A percentile compares a stretch with the other conserved stretches of the same genome.
phyloP scores from a whole-genome alignment of 2,113 vertebrate genomes.

The Sturnira hondurensis region DNA sequence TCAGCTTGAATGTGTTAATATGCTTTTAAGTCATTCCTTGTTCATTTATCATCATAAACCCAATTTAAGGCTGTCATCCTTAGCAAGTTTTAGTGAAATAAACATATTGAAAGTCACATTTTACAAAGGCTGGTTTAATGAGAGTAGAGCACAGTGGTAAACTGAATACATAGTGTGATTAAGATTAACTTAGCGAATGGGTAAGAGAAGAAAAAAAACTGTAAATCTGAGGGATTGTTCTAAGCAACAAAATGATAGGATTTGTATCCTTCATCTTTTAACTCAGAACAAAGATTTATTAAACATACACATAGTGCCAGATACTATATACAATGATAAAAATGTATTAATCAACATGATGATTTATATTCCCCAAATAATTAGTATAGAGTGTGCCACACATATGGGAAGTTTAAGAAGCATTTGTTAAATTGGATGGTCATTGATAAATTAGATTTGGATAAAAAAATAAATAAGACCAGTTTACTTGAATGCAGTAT shows the following conservation, averaged over 20 bases:
- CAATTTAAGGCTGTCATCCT: background rate
- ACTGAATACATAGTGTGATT: background rate
- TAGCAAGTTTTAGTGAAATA: background rate
- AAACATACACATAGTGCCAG: background rate
- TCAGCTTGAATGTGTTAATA: background rate
- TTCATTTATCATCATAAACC: background rate
- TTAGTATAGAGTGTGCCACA: background rate
- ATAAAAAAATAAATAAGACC: background rate
- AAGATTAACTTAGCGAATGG: background rate
- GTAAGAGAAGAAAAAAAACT: background rate
- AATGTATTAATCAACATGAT: background rate
- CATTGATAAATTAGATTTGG: background rate
- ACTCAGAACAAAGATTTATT: background rate
- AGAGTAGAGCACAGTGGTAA: background rate
- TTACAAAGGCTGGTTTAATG: background rate
- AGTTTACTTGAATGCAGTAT: background rate
- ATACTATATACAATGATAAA: background rate
- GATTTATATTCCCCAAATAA: background rate
- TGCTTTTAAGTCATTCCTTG: background rate
- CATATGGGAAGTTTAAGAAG: background rate
- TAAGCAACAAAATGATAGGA: background rate
- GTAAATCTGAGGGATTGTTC: background rate
- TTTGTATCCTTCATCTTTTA: background rate
- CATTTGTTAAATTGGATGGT: background rate
- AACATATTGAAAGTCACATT: background rate